A percentile compares a stretch with the other conserved stretches of the same genome.
phyloP scores from a whole-genome alignment of 2,888 invertebrate genomes.

The Netelia fuscicornis region DNA sequence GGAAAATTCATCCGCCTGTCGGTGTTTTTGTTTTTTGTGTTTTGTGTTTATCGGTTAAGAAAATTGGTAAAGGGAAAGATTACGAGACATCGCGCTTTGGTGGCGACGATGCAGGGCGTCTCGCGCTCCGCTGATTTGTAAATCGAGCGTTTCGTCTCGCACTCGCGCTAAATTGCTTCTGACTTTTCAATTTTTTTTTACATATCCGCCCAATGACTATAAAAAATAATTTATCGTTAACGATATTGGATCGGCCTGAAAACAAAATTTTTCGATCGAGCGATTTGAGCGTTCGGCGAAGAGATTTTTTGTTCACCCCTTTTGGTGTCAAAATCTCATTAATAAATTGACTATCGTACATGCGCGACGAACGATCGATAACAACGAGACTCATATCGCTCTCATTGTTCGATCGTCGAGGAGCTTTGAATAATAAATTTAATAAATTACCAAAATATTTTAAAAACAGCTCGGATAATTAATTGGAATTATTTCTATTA shows the following conservation, averaged over 20 bases:
- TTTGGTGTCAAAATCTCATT: not conserved
- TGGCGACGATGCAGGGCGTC: not conserved
- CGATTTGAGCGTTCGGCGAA: conserved; percentile 7
- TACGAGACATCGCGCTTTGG: not conserved
- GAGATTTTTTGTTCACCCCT: not conserved
- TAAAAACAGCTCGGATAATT: no score
- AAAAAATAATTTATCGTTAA: conserved; percentile 23
- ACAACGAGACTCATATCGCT: no score
- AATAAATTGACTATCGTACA: no score
- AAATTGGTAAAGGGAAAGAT: conserved; percentile 1
- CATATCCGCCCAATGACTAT: not conserved
- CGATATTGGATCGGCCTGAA: conserved; percentile 7
- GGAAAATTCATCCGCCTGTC: no score
- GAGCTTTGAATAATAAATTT: no score
- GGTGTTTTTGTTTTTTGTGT: not conserved
- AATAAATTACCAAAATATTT: no score
- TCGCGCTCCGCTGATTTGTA: conserved; percentile 17
- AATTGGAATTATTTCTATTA: no score
- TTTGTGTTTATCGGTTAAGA: not conserved
- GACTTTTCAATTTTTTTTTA: conserved; percentile 26
- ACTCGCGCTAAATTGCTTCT: conserved; percentile 32
- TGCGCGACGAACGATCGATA: no score
- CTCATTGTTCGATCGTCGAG: no score
- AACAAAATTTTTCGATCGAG: conserved; percentile 15
- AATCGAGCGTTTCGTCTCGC: conserved; percentile 20